Percentiles rank a stretch among this genome's conserved stretches.
phyloP scores from a whole-genome alignment of 2,888 invertebrate species.

The Eristalinus sepulchralis region DNA sequence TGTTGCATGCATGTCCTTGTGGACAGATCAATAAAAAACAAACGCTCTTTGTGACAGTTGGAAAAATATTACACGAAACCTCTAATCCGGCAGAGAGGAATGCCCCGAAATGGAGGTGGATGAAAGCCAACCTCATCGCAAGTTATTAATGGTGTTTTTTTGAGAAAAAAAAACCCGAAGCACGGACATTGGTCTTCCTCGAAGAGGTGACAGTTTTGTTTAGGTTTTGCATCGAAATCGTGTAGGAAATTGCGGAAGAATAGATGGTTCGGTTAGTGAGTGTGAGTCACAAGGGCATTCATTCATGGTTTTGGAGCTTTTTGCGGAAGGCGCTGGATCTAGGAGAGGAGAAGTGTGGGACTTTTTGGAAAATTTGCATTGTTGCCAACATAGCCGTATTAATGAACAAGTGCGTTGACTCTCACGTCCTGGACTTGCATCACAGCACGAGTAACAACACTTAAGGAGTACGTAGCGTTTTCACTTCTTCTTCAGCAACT shows the following conservation, averaged over 20 bases:
- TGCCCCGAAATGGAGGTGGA: neutral
- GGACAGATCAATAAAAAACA: conserved; percentile 70
- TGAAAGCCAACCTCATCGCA: conserved; percentile 60
- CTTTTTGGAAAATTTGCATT: no score
- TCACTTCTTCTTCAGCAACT: no score
- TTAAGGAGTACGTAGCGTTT: no score
- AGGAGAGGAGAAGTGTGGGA: no score
- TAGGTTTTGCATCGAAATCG: neutral
- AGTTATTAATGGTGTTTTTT: conserved; percentile 57
- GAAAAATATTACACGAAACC: conserved; percentile 19
- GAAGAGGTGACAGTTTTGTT: no score
- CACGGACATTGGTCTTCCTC: neutral
- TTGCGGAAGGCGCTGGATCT: no score
- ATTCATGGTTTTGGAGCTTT: neutral
- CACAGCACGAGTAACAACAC: no score
- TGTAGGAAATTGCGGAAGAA: neutral
- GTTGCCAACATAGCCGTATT: no score
- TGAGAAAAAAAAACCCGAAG: neutral
- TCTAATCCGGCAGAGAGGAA: conserved; percentile 24
- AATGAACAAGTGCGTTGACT: no score
- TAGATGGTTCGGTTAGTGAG: neutral
- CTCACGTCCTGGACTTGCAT: no score
- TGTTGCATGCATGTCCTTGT: conserved; percentile 70
- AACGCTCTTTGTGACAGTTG: conserved; percentile 63
- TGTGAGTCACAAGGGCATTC: neutral